These are phyloP conservation scores for Amphibalanus amphitrite DNA, from an alignment of 1,140 invertebrate genomes.

Conservation along the genomic window DNA sequence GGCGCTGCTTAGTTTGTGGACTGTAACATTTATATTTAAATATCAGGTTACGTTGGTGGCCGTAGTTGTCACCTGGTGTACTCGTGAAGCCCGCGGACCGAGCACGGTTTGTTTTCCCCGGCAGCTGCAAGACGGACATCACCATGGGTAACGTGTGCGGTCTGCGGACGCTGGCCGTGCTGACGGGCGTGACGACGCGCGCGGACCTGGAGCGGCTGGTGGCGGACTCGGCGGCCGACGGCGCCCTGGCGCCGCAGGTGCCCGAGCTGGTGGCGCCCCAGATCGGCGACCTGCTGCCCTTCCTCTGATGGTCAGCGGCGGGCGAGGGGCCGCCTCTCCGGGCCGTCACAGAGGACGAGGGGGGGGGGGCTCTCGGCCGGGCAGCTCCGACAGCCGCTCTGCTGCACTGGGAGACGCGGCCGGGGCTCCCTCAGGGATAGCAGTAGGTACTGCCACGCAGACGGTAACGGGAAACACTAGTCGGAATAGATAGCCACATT, in stretches of 20 bases:
- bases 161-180: slow-evolving; percentile 63
- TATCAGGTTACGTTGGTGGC: not conserved
- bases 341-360: no score
- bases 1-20: not conserved
- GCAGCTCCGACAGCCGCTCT: no score
- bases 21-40: not conserved
- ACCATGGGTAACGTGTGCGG: slow-evolving; percentile 62
- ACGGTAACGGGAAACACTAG: no score
- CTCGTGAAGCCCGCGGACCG: no score
- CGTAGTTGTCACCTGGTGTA: no score
- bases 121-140: slow-evolving; percentile 71
- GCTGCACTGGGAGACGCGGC: no score
- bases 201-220: slow-evolving; percentile 42
- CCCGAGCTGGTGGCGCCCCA: slow-evolving; percentile 53
- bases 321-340: no score
- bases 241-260: slow-evolving; percentile 42
- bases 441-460: no score
- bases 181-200: slow-evolving; percentile 55
- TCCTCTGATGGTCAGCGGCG: slow-evolving; percentile 4
- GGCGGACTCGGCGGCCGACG: slow-evolving; percentile 29
- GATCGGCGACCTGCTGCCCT: slow-evolving; percentile 21
- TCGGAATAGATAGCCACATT: no score
- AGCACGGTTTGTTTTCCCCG: slow-evolving; percentile 12
- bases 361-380: no score
- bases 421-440: no score